phyloP scores from a whole-genome alignment of 1,140 invertebrate genomes.

The Cardiocondyla obscurior region DNA sequence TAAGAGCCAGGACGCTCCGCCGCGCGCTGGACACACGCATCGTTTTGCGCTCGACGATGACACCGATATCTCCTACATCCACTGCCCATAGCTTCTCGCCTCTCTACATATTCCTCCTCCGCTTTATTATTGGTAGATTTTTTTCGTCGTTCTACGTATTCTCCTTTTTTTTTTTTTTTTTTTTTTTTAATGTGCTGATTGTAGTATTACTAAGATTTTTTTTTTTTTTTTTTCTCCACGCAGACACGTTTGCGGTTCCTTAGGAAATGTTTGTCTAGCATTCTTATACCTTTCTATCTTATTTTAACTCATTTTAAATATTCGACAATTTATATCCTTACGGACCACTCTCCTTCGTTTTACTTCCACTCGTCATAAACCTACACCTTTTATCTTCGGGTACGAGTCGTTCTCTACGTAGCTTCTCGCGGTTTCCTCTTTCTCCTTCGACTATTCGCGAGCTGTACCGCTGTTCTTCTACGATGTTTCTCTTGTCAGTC shows the following conservation, averaged over 20 bases:
- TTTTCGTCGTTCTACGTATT: not conserved
- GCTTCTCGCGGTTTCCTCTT: not conserved
- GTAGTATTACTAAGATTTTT: not conserved
- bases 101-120: not conserved
- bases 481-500: not conserved
- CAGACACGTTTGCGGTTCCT: not conserved
- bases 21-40: slow-evolving; percentile 64
- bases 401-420: not conserved
- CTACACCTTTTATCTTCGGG: not conserved
- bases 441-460: not conserved
- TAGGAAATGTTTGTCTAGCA: not conserved
- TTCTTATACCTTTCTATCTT: not conserved
- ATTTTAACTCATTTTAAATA: slow-evolving; percentile 19
- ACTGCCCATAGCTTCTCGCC: not conserved
- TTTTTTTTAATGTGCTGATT: not conserved
- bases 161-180: not conserved
- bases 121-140: not conserved
- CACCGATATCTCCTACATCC: slow-evolving; percentile 51
- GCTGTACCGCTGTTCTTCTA: not conserved
- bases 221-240: not conserved
- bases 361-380: not conserved
- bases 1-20: slow-evolving; percentile 71
- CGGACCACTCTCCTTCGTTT: not conserved
- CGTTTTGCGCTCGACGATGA: slow-evolving; percentile 67
- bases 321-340: not conserved